phyloP scores from a whole-genome alignment of 1,140 invertebrate genomes.

The Drosophila albomicans region DNA sequence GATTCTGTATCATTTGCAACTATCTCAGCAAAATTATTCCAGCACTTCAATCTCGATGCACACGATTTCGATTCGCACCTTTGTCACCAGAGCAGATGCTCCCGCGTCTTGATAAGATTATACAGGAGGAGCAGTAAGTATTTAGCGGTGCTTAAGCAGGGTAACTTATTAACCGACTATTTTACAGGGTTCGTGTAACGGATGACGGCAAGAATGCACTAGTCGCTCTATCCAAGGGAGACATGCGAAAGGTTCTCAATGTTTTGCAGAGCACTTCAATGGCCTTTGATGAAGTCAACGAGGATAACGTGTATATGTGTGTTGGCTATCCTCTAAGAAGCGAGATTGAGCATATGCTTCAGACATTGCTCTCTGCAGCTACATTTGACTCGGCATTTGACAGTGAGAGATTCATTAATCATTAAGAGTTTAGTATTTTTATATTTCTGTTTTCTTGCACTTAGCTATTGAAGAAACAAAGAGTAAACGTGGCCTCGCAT shows the following conservation, averaged over 20 bases:
- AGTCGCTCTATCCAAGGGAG: constrained; percentile 95
- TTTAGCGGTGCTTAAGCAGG: not conserved
- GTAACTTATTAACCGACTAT: constrained; percentile 19
- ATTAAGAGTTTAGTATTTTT: no score
- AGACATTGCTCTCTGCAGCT: constrained; percentile 95
- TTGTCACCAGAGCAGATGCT: constrained; percentile 94
- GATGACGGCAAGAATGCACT: constrained; percentile 96
- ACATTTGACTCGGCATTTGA: constrained; percentile 92
- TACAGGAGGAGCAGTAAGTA: constrained; percentile 92
- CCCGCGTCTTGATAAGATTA: constrained; percentile 94
- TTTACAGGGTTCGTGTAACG: constrained; percentile 91
- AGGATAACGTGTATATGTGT: constrained; percentile 97
- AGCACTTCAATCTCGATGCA: constrained; percentile 98
- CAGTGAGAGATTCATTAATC: constrained; percentile 87
- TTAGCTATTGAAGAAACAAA: constrained; percentile 94
- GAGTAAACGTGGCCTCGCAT: constrained; percentile 93
- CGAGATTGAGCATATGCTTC: constrained; percentile 96
- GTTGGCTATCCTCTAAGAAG: constrained; percentile 96
- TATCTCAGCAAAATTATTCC: constrained; percentile 99
- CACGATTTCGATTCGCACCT: constrained; percentile 98
- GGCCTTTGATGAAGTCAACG: constrained; percentile 94
- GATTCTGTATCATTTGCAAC: constrained; percentile 99
- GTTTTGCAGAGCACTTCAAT: constrained; percentile 96
- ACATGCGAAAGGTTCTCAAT: constrained; percentile 99
- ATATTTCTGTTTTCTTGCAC: constrained; percentile 40